Evolutionary conservation across 2,888 invertebrate genomes (phyloP).

Genomic region (Gonocerus acuteangulatus): DNA sequence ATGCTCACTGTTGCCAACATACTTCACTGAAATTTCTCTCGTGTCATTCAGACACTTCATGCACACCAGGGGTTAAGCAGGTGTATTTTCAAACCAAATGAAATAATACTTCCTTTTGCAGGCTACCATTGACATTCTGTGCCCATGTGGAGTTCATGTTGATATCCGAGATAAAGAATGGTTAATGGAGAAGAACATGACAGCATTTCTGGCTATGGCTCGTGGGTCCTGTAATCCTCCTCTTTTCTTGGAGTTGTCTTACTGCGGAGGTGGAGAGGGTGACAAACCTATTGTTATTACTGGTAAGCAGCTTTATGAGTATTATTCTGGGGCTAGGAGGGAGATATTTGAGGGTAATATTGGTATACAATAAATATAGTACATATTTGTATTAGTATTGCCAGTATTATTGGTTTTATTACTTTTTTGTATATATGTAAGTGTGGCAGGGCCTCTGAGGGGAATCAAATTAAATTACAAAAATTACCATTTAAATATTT

Average conservation of each 20-base stretch:
- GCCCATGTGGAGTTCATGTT: slow-evolving; percentile 37
- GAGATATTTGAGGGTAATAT: background rate
- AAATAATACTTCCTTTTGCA: too few species aligned
- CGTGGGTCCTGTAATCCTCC: slow-evolving; percentile 60
- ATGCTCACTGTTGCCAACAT: too few species aligned
- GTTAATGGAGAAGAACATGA: slow-evolving; percentile 58
- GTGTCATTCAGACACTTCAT: too few species aligned
- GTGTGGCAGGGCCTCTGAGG: too few species aligned
- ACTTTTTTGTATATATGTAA: too few species aligned
- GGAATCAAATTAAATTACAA: too few species aligned
- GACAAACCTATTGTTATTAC: slow-evolving; percentile 53
- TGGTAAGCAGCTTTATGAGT: slow-evolving; percentile 23
- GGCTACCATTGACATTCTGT: slow-evolving; percentile 33
- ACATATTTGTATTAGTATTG: background rate
- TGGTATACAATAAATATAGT: background rate
- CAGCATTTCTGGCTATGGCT: slow-evolving; percentile 58
- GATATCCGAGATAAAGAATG: slow-evolving; percentile 52
- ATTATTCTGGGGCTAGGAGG: background rate
- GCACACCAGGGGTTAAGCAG: too few species aligned
- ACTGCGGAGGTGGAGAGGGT: slow-evolving; percentile 47
- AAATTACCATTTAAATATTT: too few species aligned
- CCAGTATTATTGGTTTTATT: too few species aligned
- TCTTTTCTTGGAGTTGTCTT: slow-evolving; percentile 56
- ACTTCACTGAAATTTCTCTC: too few species aligned
- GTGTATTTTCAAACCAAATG: too few species aligned